A percentile compares a stretch with the other conserved stretches of the same genome.
phyloP scores from a whole-genome alignment of 1,140 invertebrate genomes.

The Aporrectodea caliginosa region DNA sequence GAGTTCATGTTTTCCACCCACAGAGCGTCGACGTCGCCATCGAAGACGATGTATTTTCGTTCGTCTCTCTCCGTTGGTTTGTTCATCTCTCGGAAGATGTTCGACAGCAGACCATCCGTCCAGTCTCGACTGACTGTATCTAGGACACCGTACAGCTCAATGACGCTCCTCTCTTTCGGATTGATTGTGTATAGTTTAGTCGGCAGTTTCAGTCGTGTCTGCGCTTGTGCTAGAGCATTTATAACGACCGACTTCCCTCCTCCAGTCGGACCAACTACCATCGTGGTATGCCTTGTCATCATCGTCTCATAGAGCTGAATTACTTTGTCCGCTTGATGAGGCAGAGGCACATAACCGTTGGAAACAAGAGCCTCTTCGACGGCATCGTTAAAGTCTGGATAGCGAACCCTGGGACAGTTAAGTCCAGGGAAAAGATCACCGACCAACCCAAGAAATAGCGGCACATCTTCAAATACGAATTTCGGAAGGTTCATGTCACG shows the following conservation, averaged over 20 bases:
- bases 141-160: conserved; percentile 83
- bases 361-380: conserved; percentile 66
- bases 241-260: conserved; percentile 86
- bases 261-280: conserved; percentile 85
- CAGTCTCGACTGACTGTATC: conserved; percentile 81
- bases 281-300: conserved; percentile 85
- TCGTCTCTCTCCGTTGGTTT: conserved; percentile 67
- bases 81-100: conserved; percentile 86
- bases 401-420: conserved; percentile 74
- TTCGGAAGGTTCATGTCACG: conserved; percentile 89
- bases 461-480: conserved; percentile 84
- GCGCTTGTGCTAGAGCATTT: conserved; percentile 72
- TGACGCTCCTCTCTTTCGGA: conserved; percentile 74
- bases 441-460: conserved; percentile 80
- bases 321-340: conserved; percentile 80
- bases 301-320: conserved; percentile 88
- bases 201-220: conserved; percentile 67
- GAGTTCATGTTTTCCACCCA: conserved; percentile 97
- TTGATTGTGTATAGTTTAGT: conserved; percentile 77
- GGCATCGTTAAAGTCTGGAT: conserved; percentile 77
- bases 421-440: conserved; percentile 82
- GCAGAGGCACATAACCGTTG: conserved; percentile 67
- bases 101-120: conserved; percentile 84
- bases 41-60: conserved; percentile 78
- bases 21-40: conserved; percentile 86